Conservation (phyloP, 2,888 invertebrate genomes). For the Gonocerus acuteangulatus region DNA sequence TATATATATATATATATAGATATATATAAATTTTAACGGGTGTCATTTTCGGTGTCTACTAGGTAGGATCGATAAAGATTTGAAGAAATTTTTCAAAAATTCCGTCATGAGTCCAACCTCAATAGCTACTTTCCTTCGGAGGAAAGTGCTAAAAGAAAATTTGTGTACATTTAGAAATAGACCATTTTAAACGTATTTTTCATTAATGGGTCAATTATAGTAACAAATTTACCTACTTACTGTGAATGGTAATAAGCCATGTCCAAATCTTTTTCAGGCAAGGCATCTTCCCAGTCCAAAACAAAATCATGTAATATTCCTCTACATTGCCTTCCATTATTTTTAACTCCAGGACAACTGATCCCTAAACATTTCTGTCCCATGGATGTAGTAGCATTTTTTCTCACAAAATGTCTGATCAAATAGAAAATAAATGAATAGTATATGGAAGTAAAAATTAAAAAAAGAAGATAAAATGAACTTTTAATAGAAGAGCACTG, state of each 20-base stretch:
- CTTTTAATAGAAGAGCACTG: background rate
- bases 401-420: constrained; percentile 71
- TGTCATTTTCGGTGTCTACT: too few relatives aligned
- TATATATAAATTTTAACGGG: too few relatives aligned
- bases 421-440: background rate
- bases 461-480: background rate
- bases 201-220: too few relatives aligned
- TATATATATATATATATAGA: too few relatives aligned
- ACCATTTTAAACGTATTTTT: too few relatives aligned
- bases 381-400: constrained; percentile 69
- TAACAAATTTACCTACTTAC: constrained; percentile 52
- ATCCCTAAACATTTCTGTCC: constrained; percentile 61
- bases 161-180: too few relatives aligned
- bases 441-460: background rate
- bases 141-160: too few relatives aligned
- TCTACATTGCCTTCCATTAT: constrained; percentile 66
- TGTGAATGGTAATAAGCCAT: constrained; percentile 80
- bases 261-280: constrained; percentile 78
- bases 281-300: constrained; percentile 92
- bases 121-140: too few relatives aligned
- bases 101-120: too few relatives aligned
- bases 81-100: too few relatives aligned
- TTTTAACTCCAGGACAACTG: constrained; percentile 56
- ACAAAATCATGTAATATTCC: constrained; percentile 84
- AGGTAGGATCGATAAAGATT: too few relatives aligned